Percentiles rank a stretch among this genome's conserved stretches.
Conservation (phyloP, 2,888 invertebrate genomes). For the Archips crataeganus region DNA sequence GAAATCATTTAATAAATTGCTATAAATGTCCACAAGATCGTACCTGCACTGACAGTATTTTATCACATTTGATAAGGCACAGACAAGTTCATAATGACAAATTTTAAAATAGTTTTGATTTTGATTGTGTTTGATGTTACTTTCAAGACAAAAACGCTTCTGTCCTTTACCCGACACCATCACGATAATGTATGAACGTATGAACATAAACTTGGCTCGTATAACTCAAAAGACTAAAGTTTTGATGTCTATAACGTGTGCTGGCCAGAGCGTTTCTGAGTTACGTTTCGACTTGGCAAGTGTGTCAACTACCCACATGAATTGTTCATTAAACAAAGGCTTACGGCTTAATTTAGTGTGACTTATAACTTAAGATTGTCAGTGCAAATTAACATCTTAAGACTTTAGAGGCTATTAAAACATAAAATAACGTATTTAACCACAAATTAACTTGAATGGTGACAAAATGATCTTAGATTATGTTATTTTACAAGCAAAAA, state of each 20-base stretch:
- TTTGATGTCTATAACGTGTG: conserved; percentile 38
- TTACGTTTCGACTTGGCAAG: conserved; percentile 1
- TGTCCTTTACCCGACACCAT: not conserved
- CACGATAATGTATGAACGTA: conserved; percentile 34
- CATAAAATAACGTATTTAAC: too few relatives aligned
- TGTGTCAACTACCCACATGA: conserved; percentile 3
- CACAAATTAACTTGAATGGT: too few relatives aligned
- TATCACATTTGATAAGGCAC: not conserved
- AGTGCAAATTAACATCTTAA: too few relatives aligned
- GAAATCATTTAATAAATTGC: too few relatives aligned
- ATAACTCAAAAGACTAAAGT: conserved; percentile 41
- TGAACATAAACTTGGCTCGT: conserved; percentile 35
- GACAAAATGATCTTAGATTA: too few relatives aligned
- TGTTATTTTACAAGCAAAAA: too few relatives aligned
- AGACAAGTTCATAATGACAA: not conserved
- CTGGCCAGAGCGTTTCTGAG: conserved; percentile 15
- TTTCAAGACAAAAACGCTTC: not conserved
- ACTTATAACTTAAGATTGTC: too few relatives aligned
- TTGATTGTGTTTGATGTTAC: not conserved
- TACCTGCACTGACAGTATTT: too few relatives aligned
- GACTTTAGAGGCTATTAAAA: too few relatives aligned
- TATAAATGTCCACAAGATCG: too few relatives aligned
- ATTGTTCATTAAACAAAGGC: conserved; percentile 1
- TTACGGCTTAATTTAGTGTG: not conserved
- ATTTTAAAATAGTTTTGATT: not conserved